These are phyloP conservation scores for Phrynocephalus guinanensis DNA, from an alignment of 2,797 vertebrate species.

Conservation along the genomic window DNA sequence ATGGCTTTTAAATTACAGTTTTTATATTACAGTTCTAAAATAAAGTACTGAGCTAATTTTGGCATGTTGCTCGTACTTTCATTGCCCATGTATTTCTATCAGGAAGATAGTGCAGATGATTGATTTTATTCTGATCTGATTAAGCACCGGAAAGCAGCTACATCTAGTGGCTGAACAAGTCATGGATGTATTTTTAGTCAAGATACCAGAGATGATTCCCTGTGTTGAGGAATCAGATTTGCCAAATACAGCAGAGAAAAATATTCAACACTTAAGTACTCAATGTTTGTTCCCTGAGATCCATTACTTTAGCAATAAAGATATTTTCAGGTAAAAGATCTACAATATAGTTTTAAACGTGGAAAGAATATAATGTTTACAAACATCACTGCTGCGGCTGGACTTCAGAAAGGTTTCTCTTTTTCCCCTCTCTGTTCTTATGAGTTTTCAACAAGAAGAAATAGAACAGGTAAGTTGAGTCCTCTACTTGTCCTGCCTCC, in stretches of 20 bases:
- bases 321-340: not conserved
- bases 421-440: not conserved
- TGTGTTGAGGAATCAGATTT: not conserved
- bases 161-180: conserved; percentile 27
- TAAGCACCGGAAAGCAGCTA: conserved; percentile 17
- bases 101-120: not conserved
- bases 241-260: not conserved
- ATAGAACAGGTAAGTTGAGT: not conserved
- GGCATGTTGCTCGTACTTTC: not conserved
- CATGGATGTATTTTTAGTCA: not conserved
- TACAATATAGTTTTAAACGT: not conserved
- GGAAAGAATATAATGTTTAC: not conserved
- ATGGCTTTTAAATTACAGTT: not conserved
- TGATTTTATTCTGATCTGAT: conserved; percentile 3
- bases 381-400: not conserved
- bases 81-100: not conserved
- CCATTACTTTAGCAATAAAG: not conserved
- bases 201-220: too few relatives aligned
- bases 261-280: not conserved
- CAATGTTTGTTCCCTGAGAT: not conserved
- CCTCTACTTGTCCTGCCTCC: fast-evolving
- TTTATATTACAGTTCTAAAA: not conserved
- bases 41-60: not conserved
- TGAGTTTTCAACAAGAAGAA: not conserved
- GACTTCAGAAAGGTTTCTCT: not conserved